Evolutionary conservation across 2,113 vertebrate species (phyloP), one percentile per base, ranked within the genome.

Genomic region (Pterocles orientalis): DNA sequence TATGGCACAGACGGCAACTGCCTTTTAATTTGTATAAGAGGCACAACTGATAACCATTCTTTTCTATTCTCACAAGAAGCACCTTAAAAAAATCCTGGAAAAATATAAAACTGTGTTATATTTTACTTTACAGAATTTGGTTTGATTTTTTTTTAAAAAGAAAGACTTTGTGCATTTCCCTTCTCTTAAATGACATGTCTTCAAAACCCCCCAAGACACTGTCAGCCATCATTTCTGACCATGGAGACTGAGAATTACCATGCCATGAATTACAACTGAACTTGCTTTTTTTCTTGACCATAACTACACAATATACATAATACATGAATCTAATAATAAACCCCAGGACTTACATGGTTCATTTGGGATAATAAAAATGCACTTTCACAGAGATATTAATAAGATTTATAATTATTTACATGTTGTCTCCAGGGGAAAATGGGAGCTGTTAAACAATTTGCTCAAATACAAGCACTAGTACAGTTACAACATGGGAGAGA

Each of bases 321-420:
- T 43, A 20, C 18, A 50, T 66, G 26, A 72, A 57, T 18, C 9
- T 77, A 60, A 78, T 33, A 82, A 56, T 34, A 95, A 96, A 86
- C 18, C 24, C 29, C 15, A 39, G 54, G 45, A 92, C 72, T 29
- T n/a, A 34, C 18, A 56, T 1, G 12, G 50, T 70, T 88, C 33
- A 43, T 86, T 82, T 64, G 28, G 34, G 45, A 26, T 81, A 66
- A 78, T 66, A 34, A 88, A 92, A 90, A 51, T n/a, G 19, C 25
- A 29, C 31, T 87, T 89, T 91, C 0, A 0, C 33, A 34, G 76
- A 79, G 18, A 12, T 82, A 72, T 72, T 88, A 87, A 79, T 73
- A 90, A 88, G 70, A 79, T 81, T 87, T 91, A 84, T 87, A 70
- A 69, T 84, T 87, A 91, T 94, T 96, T 96, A 72, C 0, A 18